A percentile compares a stretch with the other conserved stretches of the same genome.
These are phyloP conservation scores for Lepidocyrtinus sp. DNA, from an alignment of 2,888 invertebrate species.

Conservation along the genomic window DNA sequence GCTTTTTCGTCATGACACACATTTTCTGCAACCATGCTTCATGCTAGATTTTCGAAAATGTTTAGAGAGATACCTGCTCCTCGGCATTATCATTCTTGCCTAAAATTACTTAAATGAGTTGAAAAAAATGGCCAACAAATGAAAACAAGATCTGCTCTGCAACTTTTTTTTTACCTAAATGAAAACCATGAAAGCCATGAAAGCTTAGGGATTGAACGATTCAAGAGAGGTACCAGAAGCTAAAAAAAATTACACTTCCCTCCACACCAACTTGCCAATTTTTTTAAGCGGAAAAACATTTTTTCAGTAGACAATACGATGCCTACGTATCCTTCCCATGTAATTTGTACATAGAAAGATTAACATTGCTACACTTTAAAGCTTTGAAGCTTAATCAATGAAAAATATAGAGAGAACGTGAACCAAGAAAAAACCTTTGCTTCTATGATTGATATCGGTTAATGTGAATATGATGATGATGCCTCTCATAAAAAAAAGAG, in stretches of 20 bases:
- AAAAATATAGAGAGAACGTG: no score
- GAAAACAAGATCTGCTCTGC: constrained; percentile 28
- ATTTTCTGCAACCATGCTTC: constrained; percentile 51
- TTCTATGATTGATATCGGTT: background rate
- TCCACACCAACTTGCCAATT: background rate
- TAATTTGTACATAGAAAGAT: background rate
- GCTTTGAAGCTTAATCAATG: background rate
- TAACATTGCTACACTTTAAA: background rate
- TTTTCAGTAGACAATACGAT: background rate
- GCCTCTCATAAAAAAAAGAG: background rate
- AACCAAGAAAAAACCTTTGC: background rate
- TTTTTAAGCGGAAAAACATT: background rate
- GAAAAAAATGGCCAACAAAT: constrained; percentile 16
- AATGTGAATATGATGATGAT: background rate
- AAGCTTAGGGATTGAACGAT: background rate
- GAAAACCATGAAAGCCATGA: background rate
- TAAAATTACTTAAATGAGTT: constrained; percentile 33
- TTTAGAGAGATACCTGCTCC: constrained; percentile 50
- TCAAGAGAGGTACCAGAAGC: constrained; percentile 43
- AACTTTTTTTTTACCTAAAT: constrained; percentile 20
- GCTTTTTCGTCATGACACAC: constrained; percentile 56
- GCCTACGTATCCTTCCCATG: background rate
- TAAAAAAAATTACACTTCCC: background rate
- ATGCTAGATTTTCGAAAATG: background rate
- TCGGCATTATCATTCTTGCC: constrained; percentile 35